These are phyloP conservation scores for Paracanthobrama guichenoti DNA, from an alignment of 2,113 vertebrate species.

Conservation along the genomic window DNA sequence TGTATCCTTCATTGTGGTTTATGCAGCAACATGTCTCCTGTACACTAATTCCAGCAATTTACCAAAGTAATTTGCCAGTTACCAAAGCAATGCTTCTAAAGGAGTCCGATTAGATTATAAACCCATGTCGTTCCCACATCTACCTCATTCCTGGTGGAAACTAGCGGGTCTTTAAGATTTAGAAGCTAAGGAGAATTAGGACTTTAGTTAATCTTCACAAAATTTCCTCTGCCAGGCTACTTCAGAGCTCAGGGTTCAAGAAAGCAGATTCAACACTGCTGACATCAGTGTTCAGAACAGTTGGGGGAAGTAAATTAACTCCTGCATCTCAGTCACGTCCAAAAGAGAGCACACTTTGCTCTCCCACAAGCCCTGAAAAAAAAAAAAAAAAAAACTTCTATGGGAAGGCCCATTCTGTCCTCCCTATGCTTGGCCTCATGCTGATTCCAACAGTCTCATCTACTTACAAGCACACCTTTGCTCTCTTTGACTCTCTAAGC, in stretches of 20 bases:
- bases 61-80: background rate
- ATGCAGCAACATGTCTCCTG: background rate
- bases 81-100: background rate
- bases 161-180: background rate
- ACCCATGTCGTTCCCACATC: background rate
- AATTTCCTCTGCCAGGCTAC: slow-evolving; percentile 13
- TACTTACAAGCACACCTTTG: slow-evolving; percentile 46
- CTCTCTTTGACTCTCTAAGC: slow-evolving; percentile 36
- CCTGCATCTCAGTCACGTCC: slow-evolving; percentile 24
- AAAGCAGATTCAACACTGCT: slow-evolving; percentile 42
- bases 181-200: background rate
- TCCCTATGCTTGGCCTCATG: slow-evolving; percentile 22
- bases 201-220: slow-evolving; percentile 33
- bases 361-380: slow-evolving; percentile 23
- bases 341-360: slow-evolving; percentile 5
- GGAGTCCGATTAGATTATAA: background rate
- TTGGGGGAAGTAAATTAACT: slow-evolving; percentile 21
- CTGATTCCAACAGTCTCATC: slow-evolving; percentile 45
- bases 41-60: background rate
- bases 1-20: background rate
- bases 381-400: slow-evolving; percentile 5
- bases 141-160: slow-evolving; percentile 25
- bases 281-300: slow-evolving; percentile 25
- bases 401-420: background rate
- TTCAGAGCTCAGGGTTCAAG: slow-evolving; percentile 11